Evolutionary conservation across 2,113 vertebrate species (phyloP), one percentile per base, ranked within the genome.

Genomic region (Coracopsis vasa): DNA sequence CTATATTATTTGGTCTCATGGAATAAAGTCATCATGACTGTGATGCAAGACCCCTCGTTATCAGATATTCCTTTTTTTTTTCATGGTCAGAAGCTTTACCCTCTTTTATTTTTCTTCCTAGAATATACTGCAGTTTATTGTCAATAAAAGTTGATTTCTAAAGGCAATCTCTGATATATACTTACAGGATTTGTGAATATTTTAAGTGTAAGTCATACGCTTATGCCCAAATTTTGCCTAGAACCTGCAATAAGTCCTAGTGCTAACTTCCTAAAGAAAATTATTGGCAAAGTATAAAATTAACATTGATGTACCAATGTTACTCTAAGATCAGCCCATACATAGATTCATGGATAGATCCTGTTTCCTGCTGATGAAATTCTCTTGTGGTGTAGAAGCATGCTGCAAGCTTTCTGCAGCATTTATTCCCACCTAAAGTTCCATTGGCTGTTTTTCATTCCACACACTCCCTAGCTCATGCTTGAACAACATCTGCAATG

Each of bases 381-480:
- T 93, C 50, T 92, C 53, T 31, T 64, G 20, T 66, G 81, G 21
- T 23, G 21, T 18, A 80, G 70, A 79, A 77, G 67, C 45, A 19
- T 31, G 61, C 47, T 80, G 58, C 54, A 79, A 85, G n/a, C 13
- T 85, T 75, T 85, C 79, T 86, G 66, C 70, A 89, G 56, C 86
- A 33, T 89, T 88, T 82, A 72, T 79, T 51, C 51, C 23, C 61
- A 72, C 21, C 47, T 75, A 13, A 74, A 72, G 35, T 71, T 94
- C 70, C 81, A 56, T 50, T 82, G 69, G 15, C 84, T 93, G 78
- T 31, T 85, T 92, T 95, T 94, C 73, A 92, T 96, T 96, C 94
- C 62, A 56, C 75, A 61, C 71, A 44, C 37, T 79, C 47, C n/a
- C 41, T 69, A 79, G 44, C 80, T 95, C 9, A 5, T 74, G 70